These are phyloP conservation scores for Speoplatyrhinus poulsoni DNA, from an alignment of 2,113 vertebrate genomes.

Conservation along the genomic window DNA sequence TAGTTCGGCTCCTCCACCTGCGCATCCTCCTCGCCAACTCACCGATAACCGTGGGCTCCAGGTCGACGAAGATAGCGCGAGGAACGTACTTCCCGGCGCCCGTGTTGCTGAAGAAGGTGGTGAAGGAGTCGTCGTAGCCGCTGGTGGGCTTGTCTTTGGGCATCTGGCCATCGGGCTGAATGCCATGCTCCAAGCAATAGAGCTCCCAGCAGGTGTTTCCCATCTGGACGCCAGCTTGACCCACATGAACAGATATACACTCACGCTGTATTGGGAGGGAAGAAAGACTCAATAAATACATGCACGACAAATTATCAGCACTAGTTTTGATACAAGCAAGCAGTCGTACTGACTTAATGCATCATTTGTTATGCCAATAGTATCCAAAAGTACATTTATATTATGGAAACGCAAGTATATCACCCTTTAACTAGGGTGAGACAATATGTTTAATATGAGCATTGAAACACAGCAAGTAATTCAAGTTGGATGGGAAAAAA, in stretches of 20 bases:
- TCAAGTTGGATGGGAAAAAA: too few species aligned
- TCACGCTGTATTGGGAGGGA: conserved; percentile 11
- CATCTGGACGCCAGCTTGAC: conserved; percentile 33
- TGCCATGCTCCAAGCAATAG: conserved; percentile 30
- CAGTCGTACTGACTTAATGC: too few species aligned
- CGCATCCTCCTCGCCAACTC: conserved; percentile 5
- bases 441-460: too few species aligned
- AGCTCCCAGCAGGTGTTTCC: conserved; percentile 35
- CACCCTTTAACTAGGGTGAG: too few species aligned
- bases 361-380: too few species aligned
- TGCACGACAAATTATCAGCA: neutral
- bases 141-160: conserved; percentile 9
- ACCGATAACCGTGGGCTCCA: conserved; percentile 71
- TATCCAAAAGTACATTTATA: too few species aligned
- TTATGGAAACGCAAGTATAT: too few species aligned
- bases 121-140: conserved; percentile 66
- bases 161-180: conserved; percentile 58
- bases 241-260: conserved; percentile 31
- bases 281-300: too few species aligned
- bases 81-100: conserved; percentile 62
- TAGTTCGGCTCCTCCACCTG: too few species aligned
- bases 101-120: conserved; percentile 70
- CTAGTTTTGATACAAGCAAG: too few species aligned
- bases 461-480: too few species aligned
- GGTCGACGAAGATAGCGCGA: conserved; percentile 58